Evolutionary conservation across 2,888 invertebrate genomes (phyloP), one percentile per base, ranked within the genome.

Genomic region (Schizotus pectinicornis): DNA sequence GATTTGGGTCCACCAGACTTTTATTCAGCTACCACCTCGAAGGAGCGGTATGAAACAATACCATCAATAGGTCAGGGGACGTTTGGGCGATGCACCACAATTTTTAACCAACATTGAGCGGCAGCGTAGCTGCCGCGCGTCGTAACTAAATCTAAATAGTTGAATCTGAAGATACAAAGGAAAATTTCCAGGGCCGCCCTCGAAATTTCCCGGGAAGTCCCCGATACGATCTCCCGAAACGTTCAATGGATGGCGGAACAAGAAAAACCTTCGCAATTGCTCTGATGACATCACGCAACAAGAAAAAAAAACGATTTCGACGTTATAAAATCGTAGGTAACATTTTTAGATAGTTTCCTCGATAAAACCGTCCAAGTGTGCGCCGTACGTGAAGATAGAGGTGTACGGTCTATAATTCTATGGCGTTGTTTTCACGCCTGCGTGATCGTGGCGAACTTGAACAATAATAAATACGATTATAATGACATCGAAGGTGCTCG

Each of bases 401-500:
- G 63, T 60, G 62, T 69, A 72, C 63, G 68, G 69, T 57, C 61
- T 62, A 64, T 69, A 67, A 63, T 72, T 70, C 68, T 65, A 42
- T 64, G 65, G 63, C 64, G 62, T 65, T 62, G 59, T 66, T 70
- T 70, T 73, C 71, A 72, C 68, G 73, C 66, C 67, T 66, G 69
- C 67, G 63, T 69, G 71, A 62, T 63, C 63, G 67, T 69, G 68
- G 64, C 71, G 73, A 72, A 72, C 74, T 74, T 69, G 72, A 72
- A 72, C 68, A 73, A 76, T 72, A 74, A 74, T 73, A 74, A 75
- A 75, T 75, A 74, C 68, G 71, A 74, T 69, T 73, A 73, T 76
- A 76, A 76, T 75, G 74, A 75, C 74, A 74, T 74, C 65, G 63
- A 56, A 75, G 74, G 74, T 73, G 76, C 74, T 73, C 75, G 68